Base-by-base conservation (phyloP, 2,888 invertebrate species). In the Lymantria monacha region DNA sequence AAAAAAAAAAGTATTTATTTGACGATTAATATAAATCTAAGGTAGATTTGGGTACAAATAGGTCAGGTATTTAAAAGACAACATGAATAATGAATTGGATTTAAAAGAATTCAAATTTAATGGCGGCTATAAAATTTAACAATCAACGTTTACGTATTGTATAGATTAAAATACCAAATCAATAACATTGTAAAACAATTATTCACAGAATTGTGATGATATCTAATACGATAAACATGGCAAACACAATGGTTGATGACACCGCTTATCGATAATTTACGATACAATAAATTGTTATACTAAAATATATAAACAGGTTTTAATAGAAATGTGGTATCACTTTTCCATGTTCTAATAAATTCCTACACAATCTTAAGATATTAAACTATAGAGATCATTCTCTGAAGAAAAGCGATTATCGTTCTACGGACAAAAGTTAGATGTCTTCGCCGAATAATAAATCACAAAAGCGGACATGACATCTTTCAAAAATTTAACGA, bases 201-300 rank as follows among this genome's bases (percentile, higher is more conserved):
- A 66, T 66, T 58, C 54, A 61, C 36, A 54, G 56, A 61, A 67
- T 61, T 55, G 47, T 60, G 58, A 62, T 63, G 56, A 57, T 69
- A 63, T 61, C 51, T 57, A 48, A 58, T 44, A 42, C 61, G 55
- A 65, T 68, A 70, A 70, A 71, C 46, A 59, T 53, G 48, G 48
- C 55, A 49, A 61, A 43, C 51, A 67, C 61, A 69, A 66, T 67
- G 45, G 62, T 55, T 61, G 64, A 63, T 70, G 63, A 64, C 57
- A 61, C 55, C 53, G 54, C 55, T 59, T 69, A 66, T 61, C 61
- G 59, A 54, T 61, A 66, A 70, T 72, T 74, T 76, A 78, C 69
- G 70, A 65, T 55, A 64, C 60, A 64, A 65, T 75, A 74, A 72
- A 74, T 52, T 55, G 58, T 49, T 44, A 11, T 10, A n/a, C 54